A percentile compares a stretch with the other conserved stretches of the same genome.
Conservation (phyloP, 2,888 invertebrate species). For the Platypus cylindrus region DNA sequence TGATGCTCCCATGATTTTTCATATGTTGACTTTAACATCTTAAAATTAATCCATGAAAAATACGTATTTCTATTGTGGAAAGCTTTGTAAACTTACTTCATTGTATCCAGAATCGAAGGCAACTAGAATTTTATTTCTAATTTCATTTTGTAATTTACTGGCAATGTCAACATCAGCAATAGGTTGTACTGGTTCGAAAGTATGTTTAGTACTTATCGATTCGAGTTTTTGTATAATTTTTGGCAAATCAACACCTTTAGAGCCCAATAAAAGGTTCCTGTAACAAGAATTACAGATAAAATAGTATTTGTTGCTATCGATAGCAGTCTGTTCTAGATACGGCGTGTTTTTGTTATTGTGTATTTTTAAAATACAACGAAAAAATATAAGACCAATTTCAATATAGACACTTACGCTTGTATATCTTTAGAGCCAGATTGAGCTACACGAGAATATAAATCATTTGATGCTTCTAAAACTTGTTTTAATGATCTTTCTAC, state of each 20-base stretch:
- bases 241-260: constrained; percentile 87
- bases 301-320: too few relatives aligned
- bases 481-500: constrained; percentile 85
- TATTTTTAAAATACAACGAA: not conserved
- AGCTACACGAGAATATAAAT: constrained; percentile 75
- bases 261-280: constrained; percentile 80
- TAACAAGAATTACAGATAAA: constrained; percentile 10
- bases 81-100: constrained; percentile 42
- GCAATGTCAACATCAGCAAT: constrained; percentile 84
- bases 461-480: constrained; percentile 81
- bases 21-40: constrained; percentile 52
- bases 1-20: constrained; percentile 67
- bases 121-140: constrained; percentile 84
- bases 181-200: constrained; percentile 83
- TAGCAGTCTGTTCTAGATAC: too few relatives aligned
- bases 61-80: not conserved
- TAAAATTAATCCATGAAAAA: constrained; percentile 14
- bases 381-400: not conserved
- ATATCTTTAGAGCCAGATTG: constrained; percentile 79
- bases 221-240: constrained; percentile 85
- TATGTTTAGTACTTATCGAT: constrained; percentile 69
- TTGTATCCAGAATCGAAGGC: constrained; percentile 83
- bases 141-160: constrained; percentile 82
- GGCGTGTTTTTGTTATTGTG: too few relatives aligned
- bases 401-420: constrained; percentile 61